Conservation (phyloP, 2,113 vertebrate species). For the Monopterus albus region DNA sequence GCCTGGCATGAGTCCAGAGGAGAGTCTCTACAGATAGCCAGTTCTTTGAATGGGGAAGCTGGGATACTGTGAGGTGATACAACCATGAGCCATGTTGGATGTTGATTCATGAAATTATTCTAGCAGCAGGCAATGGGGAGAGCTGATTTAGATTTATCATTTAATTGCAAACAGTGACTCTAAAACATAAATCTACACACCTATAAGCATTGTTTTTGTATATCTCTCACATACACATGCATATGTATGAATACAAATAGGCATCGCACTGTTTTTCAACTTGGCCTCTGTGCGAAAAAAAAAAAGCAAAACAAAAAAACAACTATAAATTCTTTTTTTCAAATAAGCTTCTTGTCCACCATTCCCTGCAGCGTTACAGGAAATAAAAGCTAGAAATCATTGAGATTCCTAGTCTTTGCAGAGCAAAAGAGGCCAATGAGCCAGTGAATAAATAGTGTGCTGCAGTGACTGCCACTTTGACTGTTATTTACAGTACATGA, state of each 20-base stretch:
- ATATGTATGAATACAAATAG: not conserved
- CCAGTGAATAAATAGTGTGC: not conserved
- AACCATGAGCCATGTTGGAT: not conserved
- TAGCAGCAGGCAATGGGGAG: not conserved
- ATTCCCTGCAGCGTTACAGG: slow-evolving; percentile 5
- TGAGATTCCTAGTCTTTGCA: not conserved
- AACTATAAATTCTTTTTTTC: slow-evolving; percentile 39
- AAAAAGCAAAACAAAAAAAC: slow-evolving; percentile 27
- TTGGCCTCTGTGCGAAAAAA: slow-evolving; percentile 2
- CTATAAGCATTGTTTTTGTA: not conserved
- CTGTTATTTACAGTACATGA: slow-evolving; percentile 24
- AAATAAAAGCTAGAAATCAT: slow-evolving; percentile 24
- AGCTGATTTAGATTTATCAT: slow-evolving; percentile 19
- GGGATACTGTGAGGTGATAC: not conserved
- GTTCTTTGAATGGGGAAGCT: not conserved
- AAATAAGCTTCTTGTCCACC: slow-evolving; percentile 12
- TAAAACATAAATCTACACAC: not conserved
- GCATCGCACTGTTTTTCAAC: slow-evolving; percentile 17
- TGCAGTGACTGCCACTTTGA: not conserved
- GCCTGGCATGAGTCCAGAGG: slow-evolving; percentile 29
- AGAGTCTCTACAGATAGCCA: not conserved
- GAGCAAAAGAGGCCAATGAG: not conserved
- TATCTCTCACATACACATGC: not conserved
- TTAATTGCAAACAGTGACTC: slow-evolving; percentile 5
- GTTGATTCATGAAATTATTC: slow-evolving; percentile 31